phyloP scores from a whole-genome alignment of 2,888 invertebrate genomes.

The Heliconius hortense region DNA sequence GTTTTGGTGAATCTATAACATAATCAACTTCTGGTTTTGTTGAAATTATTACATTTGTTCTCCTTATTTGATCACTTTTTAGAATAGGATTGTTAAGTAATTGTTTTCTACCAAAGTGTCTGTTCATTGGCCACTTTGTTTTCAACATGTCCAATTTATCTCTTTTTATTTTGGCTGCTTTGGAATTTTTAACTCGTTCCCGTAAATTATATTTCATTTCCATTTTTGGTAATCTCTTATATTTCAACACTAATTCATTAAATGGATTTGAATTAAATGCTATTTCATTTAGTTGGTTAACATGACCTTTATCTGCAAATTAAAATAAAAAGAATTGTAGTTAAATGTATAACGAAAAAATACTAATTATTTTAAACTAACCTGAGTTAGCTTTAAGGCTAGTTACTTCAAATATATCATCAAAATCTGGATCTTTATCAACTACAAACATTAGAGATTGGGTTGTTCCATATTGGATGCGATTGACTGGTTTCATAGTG shows the following conservation, averaged over 20 bases:
- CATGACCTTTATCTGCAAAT: constrained; percentile 12
- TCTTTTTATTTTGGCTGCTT: constrained; percentile 52
- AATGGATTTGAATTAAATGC: constrained; percentile 55
- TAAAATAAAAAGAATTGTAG: background rate
- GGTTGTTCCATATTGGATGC: constrained; percentile 45
- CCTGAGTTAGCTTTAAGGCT: constrained; percentile 24
- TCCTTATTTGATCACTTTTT: constrained; percentile 32
- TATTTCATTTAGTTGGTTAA: constrained; percentile 30
- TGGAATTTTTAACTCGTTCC: constrained; percentile 65
- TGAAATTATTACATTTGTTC: constrained; percentile 39
- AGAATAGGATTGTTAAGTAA: constrained; percentile 37
- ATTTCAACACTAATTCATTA: constrained; percentile 60
- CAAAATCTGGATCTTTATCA: constrained; percentile 53
- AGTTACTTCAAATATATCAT: constrained; percentile 48
- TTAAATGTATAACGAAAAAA: background rate
- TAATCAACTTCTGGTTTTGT: constrained; percentile 41
- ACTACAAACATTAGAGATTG: constrained; percentile 52
- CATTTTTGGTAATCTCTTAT: constrained; percentile 61
- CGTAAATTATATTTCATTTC: constrained; percentile 65
- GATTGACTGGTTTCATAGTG: constrained; percentile 25
- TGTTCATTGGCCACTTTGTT: constrained; percentile 63
- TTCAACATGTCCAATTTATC: constrained; percentile 57
- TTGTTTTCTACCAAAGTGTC: constrained; percentile 47
- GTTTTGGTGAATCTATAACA: constrained; percentile 48
- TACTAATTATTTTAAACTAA: constrained; percentile 21